Evolutionary conservation across 2,113 vertebrate genomes (phyloP), one percentile per base, ranked within the genome.

Genomic region (Reinhardtius hippoglossoides): DNA sequence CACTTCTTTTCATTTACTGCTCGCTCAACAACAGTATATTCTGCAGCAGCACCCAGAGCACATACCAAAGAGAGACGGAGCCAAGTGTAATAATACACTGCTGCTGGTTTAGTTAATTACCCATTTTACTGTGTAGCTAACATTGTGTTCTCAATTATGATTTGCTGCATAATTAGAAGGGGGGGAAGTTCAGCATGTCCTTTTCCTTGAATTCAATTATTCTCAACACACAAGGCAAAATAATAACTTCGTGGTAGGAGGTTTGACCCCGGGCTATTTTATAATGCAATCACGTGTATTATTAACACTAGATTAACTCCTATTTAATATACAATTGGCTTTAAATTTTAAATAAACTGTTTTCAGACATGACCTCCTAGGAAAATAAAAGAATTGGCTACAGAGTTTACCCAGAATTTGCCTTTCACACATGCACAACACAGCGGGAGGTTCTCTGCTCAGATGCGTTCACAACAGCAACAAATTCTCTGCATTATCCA

Each of bases 101-200:
- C 44, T 76, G 76, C 9, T 9, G 69, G 24, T 80, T 88, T 76
- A 54, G 78, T 71, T 88, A 80, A 76, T 85, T 82, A 72, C 73
- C 66, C 21, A 80, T 78, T 82, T 74, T 80, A 68, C 66, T 76
- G 61, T 71, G 69, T 59, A 24, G 62, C 76, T 76, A 37, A 78
- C 76, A 66, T 48, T 74, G 48, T 74, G 72, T 76, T 87, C 61
- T 67, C 44, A 76, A 73, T 83, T 76, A 78, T 74, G 61, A 68
- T 65, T 56, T 81, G 61, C 64, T 81, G 3, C 52, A 61, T 65
- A 67, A 67, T 78, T 65, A 64, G 35, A 50, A 23, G 9, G 21
- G 6, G 23, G 37, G 40, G 10, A 12, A 18, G 74, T 71, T 76
- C 62, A 59, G 2, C 4, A 9, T 83, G 76, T 83, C 21, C 54